Evolutionary conservation across 2,113 vertebrate genomes (phyloP).

Genomic region (Megatriorchis doriae): DNA sequence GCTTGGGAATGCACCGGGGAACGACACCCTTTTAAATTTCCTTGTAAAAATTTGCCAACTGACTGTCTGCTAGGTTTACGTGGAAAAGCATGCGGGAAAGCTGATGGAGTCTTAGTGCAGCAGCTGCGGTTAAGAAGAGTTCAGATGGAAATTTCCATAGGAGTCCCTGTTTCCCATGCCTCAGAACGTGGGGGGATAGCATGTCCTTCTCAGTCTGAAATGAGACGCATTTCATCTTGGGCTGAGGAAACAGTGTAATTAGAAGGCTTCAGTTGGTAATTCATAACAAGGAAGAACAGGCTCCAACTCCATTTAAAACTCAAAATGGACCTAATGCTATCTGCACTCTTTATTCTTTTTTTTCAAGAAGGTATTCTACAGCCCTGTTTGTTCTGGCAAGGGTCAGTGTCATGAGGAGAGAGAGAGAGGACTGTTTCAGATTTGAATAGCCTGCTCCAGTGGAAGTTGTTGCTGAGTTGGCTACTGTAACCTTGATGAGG

Average conservation of each 20-base stretch:
- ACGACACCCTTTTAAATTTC: neutral
- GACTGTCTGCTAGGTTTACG: neutral
- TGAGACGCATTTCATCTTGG: fast-evolving
- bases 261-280: neutral
- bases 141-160: neutral
- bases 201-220: neutral
- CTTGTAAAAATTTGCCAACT: neutral
- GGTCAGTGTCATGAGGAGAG: neutral
- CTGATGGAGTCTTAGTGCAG: neutral
- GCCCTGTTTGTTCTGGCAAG: no score
- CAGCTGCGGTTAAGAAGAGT: neutral
- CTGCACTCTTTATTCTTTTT: neutral
- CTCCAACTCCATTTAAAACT: neutral
- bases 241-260: neutral
- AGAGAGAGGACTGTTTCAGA: neutral
- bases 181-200: neutral
- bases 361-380: neutral
- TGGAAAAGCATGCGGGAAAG: neutral
- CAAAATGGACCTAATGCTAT: neutral
- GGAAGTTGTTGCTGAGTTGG: neutral
- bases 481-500: neutral
- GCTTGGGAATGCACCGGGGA: neutral
- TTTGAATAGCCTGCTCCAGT: no score
- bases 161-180: neutral
- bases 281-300: neutral